Percentiles rank a stretch among this genome's conserved stretches.
Evolutionary conservation across 2,888 invertebrate genomes (phyloP).

Genomic region (Epinotia ramella): DNA sequence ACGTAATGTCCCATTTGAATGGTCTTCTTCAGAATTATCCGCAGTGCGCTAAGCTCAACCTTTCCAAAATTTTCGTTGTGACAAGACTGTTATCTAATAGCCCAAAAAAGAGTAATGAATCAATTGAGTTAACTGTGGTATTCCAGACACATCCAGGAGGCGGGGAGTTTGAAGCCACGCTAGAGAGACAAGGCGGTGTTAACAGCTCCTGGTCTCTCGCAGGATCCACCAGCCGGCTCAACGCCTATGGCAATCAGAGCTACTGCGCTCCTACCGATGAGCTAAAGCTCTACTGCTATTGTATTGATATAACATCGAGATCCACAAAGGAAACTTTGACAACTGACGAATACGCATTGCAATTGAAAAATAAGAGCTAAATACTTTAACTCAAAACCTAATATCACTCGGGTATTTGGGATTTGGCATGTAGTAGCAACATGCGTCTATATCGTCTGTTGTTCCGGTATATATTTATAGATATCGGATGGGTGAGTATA

Average conservation of each 20-base stretch:
- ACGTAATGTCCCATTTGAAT: constrained; percentile 5
- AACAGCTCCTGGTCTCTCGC: not conserved
- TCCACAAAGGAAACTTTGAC: not conserved
- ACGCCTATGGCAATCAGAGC: constrained; percentile 4
- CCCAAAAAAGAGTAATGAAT: not conserved
- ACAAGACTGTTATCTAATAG: not conserved
- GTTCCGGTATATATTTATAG: no score
- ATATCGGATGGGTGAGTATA: no score
- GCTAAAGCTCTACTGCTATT: constrained; percentile 9
- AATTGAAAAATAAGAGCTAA: not conserved
- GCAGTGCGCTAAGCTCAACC: not conserved
- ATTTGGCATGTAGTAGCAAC: no score
- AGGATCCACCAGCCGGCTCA: not conserved
- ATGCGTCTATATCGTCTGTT: no score
- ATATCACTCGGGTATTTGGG: no score
- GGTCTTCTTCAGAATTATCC: not conserved
- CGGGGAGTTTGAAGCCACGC: constrained; percentile 12
- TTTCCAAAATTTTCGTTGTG: not conserved
- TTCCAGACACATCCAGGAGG: constrained; percentile 10
- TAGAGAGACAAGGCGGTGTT: not conserved
- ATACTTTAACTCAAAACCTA: no score
- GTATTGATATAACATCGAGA: not conserved
- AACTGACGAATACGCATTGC: not conserved
- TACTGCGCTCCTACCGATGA: not conserved
- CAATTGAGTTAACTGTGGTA: not conserved